Evolutionary conservation across 2,888 invertebrate genomes (phyloP).

Genomic region (Eremobia ochroleuca): DNA sequence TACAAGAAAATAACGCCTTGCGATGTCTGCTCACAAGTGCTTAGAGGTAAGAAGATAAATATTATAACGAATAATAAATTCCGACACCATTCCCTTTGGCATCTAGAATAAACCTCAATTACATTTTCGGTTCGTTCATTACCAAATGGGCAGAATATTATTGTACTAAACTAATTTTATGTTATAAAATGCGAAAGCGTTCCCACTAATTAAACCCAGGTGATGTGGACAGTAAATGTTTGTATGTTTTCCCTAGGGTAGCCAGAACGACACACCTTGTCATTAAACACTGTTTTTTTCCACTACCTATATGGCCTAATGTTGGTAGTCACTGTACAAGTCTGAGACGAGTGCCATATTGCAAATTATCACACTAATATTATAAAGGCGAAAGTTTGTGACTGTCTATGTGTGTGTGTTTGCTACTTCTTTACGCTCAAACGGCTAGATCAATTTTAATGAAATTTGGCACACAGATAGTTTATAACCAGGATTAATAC

Average conservation of each 20-base stretch:
- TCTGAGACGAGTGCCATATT: conserved; percentile 9
- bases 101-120: conserved; percentile 9
- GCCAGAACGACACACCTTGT: conserved; percentile 39
- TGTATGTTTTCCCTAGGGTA: conserved; percentile 40
- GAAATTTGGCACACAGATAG: too few species aligned
- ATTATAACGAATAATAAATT: not conserved
- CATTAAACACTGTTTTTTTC: conserved; percentile 8
- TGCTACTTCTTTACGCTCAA: too few species aligned
- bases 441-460: too few species aligned
- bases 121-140: conserved; percentile 13
- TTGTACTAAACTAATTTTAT: conserved; percentile 14
- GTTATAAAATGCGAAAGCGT: conserved; percentile 33
- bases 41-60: conserved; percentile 92
- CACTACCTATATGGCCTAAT: conserved; percentile 5
- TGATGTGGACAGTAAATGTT: conserved; percentile 25
- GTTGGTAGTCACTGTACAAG: not conserved
- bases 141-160: conserved; percentile 9
- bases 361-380: too few species aligned
- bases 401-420: too few species aligned
- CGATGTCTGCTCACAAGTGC: conserved; percentile 97
- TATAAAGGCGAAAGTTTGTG: too few species aligned
- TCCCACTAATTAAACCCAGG: conserved; percentile 48
- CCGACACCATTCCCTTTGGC: not conserved
- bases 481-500: too few species aligned
- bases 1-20: conserved; percentile 99